Conservation (phyloP, 37 sponge, comb jelly and placozoan genomes). For the Mnemiopsis leidyi region DNA sequence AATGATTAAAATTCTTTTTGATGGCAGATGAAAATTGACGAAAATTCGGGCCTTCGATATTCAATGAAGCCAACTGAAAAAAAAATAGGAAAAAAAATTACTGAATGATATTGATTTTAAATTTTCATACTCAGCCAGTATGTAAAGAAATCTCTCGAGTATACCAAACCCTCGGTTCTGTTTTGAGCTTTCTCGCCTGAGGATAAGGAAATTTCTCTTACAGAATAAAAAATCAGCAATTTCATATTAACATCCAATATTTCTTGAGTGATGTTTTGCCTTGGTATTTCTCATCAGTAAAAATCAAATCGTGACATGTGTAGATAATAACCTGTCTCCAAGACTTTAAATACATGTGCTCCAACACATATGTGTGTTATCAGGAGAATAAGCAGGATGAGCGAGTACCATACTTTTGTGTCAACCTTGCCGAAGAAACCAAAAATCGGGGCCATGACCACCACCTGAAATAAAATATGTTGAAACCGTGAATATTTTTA, state of each 20-base stretch:
- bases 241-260: too few species aligned
- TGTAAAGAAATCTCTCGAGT: neutral
- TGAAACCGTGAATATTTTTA: neutral
- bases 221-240: neutral
- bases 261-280: too few species aligned
- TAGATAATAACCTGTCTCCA: slow-evolving; percentile 32
- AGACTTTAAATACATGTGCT: neutral
- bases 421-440: slow-evolving; percentile 49
- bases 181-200: slow-evolving; percentile 6
- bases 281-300: too few species aligned
- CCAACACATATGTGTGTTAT: neutral
- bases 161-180: neutral
- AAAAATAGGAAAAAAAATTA: too few species aligned
- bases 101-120: too few species aligned
- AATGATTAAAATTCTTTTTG: too few species aligned
- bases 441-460: slow-evolving; percentile 53
- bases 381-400: slow-evolving; percentile 26
- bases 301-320: too few species aligned
- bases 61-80: too few species aligned
- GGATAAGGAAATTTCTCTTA: neutral
- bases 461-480: slow-evolving; percentile 18
- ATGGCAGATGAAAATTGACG: too few species aligned
- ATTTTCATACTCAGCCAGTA: neutral
- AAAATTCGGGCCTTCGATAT: too few species aligned
- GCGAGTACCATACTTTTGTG: slow-evolving; percentile 56